Evolutionary conservation across 2,888 invertebrate genomes (phyloP).

Genomic region (Synergus umbraculus): DNA sequence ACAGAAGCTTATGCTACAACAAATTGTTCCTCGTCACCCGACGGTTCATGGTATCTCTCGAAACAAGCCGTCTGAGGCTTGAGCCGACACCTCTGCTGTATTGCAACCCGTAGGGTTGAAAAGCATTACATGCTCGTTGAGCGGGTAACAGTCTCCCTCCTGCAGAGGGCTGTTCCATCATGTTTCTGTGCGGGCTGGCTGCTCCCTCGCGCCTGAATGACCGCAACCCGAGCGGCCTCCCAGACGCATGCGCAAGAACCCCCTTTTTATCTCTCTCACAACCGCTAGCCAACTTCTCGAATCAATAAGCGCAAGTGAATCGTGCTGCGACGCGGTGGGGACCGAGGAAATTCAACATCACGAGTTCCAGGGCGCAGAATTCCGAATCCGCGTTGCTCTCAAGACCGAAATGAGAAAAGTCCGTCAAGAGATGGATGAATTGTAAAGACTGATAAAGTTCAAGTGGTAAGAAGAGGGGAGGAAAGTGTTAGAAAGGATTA

Average conservation of each 20-base stretch:
- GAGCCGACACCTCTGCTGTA: not conserved
- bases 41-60: not conserved
- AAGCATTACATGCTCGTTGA: not conserved
- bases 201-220: conserved; percentile 52
- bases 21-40: not conserved
- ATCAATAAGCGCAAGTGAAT: conserved; percentile 71
- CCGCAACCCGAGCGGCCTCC: conserved; percentile 50
- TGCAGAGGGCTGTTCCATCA: conserved; percentile 44
- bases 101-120: not conserved
- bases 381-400: conserved; percentile 20
- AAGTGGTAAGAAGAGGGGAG: not conserved
- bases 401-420: not conserved
- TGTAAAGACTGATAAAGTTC: not conserved
- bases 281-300: conserved; percentile 53
- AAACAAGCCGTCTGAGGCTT: not conserved
- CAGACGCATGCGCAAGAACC: conserved; percentile 51
- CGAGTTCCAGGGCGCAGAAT: conserved; percentile 44
- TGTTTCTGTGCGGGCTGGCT: conserved; percentile 45
- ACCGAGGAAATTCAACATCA: conserved; percentile 20
- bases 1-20: not conserved
- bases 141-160: not conserved
- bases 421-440: not conserved
- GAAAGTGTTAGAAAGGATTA: not conserved
- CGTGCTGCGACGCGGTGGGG: conserved; percentile 57
- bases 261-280: conserved; percentile 44